Conservation (phyloP, 2,888 invertebrate species). For the Netelia virgata region DNA sequence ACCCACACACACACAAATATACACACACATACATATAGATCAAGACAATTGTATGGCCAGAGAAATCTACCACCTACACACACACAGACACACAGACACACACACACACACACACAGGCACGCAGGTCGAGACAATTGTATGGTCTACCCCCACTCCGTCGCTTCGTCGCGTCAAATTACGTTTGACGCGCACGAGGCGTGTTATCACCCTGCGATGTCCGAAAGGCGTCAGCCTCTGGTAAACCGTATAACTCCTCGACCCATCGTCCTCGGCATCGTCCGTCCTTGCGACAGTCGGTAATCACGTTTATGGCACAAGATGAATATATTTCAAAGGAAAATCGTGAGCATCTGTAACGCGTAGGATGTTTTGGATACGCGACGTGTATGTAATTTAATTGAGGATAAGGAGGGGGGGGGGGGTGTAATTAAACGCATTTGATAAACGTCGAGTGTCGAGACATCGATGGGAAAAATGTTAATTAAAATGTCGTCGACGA, state of each 20-base stretch:
- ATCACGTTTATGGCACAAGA: conserved; percentile 38
- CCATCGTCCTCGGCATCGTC: too few species aligned
- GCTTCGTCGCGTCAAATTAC: conserved; percentile 5
- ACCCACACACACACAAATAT: background rate
- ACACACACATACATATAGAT: background rate
- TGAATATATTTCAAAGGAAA: background rate
- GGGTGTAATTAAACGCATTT: conserved; percentile 40
- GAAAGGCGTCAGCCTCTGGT: conserved; percentile 10
- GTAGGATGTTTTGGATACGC: background rate
- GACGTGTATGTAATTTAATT: background rate
- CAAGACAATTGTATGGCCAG: background rate
- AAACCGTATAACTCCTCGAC: background rate
- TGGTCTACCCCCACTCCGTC: background rate
- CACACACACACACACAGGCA: background rate
- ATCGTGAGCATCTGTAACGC: background rate
- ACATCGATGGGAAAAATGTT: conserved; percentile 3
- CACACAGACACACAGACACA: background rate
- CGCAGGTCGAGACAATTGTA: background rate
- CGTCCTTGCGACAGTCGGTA: conserved; percentile 5
- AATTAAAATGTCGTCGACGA: background rate
- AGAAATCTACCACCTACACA: conserved; percentile 4
- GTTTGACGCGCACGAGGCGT: conserved; percentile 42
- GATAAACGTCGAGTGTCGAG: background rate
- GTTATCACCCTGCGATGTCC: conserved; percentile 34
- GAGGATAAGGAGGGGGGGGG: too few species aligned